Evolutionary conservation across 2,113 vertebrate genomes (phyloP).

Genomic region (Nerophis lumbriciformis): DNA sequence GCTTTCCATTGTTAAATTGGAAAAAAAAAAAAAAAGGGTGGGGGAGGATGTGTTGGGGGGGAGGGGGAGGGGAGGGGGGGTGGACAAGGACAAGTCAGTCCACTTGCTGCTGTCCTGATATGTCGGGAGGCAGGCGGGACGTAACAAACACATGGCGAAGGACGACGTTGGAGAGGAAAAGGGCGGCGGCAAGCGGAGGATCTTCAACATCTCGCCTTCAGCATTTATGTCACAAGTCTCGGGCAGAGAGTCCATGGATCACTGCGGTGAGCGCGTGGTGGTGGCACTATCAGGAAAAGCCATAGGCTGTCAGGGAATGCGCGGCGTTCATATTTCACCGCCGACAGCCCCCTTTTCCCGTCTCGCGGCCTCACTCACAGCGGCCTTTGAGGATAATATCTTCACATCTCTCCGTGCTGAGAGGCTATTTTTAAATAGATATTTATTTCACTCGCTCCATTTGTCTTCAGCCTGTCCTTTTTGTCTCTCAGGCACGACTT

Average conservation of each 20-base stretch:
- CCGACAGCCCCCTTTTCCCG: constrained; percentile 63
- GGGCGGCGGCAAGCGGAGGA: constrained; percentile 53
- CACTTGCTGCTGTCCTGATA: constrained; percentile 47
- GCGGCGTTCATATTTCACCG: constrained; percentile 76
- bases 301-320: constrained; percentile 74
- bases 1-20: constrained; percentile 72
- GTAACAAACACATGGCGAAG: constrained; percentile 66
- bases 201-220: constrained; percentile 76
- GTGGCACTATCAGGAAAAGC: constrained; percentile 74
- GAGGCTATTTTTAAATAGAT: constrained; percentile 77
- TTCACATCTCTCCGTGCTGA: constrained; percentile 73
- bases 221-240: constrained; percentile 77
- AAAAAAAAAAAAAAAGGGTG: constrained; percentile 19
- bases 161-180: constrained; percentile 39
- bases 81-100: constrained; percentile 71
- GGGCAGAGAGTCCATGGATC: constrained; percentile 75
- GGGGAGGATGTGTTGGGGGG: too few relatives aligned
- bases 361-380: constrained; percentile 72
- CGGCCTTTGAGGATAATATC: constrained; percentile 79
- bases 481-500: constrained; percentile 48
- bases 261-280: constrained; percentile 73
- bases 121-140: constrained; percentile 56
- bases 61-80: too few relatives aligned
- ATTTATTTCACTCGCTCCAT: constrained; percentile 69
- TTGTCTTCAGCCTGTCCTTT: constrained; percentile 43